phyloP scores from a whole-genome alignment of 2,888 invertebrate genomes.

The Syrista parreyssii region DNA sequence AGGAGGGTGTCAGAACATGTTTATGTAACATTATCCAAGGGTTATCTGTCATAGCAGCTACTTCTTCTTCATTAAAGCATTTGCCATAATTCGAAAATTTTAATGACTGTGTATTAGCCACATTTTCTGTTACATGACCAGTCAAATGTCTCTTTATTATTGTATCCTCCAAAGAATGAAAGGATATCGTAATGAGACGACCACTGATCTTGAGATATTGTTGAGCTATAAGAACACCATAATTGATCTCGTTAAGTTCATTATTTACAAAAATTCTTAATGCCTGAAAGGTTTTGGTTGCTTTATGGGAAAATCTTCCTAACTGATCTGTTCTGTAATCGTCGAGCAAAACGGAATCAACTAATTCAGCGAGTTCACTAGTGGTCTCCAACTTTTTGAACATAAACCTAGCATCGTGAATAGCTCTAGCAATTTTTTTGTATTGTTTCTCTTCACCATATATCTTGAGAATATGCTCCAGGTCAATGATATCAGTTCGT shows the following conservation, averaged over 20 bases:
- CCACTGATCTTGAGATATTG: constrained; percentile 83
- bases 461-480: constrained; percentile 85
- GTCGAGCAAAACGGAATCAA: constrained; percentile 73
- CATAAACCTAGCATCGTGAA: constrained; percentile 84
- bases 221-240: constrained; percentile 83
- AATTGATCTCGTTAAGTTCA: constrained; percentile 94
- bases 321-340: constrained; percentile 77
- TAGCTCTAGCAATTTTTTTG: constrained; percentile 86
- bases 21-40: constrained; percentile 85
- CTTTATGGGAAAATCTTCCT: constrained; percentile 80
- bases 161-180: constrained; percentile 94
- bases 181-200: constrained; percentile 83
- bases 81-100: constrained; percentile 76
- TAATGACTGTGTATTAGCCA: constrained; percentile 78
- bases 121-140: constrained; percentile 79
- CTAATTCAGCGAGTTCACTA: constrained; percentile 80
- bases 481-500: constrained; percentile 79
- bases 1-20: constrained; percentile 81
- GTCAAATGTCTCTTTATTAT: constrained; percentile 90
- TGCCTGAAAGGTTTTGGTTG: constrained; percentile 94
- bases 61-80: constrained; percentile 70
- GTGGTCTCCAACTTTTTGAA: constrained; percentile 85
- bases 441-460: constrained; percentile 94
- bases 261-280: constrained; percentile 95
- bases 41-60: constrained; percentile 73